Conservation (phyloP, 2,113 vertebrate genomes). For the Gila orcuttii region DNA sequence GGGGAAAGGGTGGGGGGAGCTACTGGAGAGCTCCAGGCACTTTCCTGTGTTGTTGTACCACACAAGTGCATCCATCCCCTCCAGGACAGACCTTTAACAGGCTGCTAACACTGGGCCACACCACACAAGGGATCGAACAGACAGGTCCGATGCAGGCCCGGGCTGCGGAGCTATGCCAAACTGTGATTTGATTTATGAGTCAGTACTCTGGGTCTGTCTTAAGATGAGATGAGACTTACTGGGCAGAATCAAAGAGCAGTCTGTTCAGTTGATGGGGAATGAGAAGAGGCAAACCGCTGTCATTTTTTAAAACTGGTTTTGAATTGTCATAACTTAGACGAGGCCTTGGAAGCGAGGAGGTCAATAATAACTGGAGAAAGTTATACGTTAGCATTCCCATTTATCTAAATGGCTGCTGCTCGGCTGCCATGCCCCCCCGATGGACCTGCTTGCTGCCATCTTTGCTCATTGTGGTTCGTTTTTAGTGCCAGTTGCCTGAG, state of each 20-base stretch:
- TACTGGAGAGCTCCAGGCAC: conserved; percentile 76
- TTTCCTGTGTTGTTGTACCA: conserved; percentile 81
- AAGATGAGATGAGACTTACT: conserved; percentile 58
- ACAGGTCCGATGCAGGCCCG: conserved; percentile 68
- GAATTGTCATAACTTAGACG: not conserved
- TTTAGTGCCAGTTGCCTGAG: not conserved
- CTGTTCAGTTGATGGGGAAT: conserved; percentile 26
- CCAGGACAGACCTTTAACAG: conserved; percentile 80
- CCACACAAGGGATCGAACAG: conserved; percentile 49
- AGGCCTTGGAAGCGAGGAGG: conserved; percentile 8
- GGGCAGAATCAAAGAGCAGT: conserved; percentile 43
- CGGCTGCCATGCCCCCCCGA: no score
- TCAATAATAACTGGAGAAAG: not conserved
- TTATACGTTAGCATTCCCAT: not conserved
- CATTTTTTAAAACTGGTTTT: not conserved
- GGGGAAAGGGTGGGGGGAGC: conserved; percentile 71
- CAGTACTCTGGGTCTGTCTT: conserved; percentile 62
- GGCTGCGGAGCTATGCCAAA: conserved; percentile 74
- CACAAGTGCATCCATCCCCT: conserved; percentile 80
- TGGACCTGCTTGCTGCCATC: not conserved
- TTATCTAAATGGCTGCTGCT: not conserved
- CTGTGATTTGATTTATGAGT: conserved; percentile 78
- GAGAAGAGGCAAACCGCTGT: conserved; percentile 42
- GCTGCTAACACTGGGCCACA: conserved; percentile 47
- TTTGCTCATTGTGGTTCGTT: not conserved